Base-by-base conservation (phyloP, 2,113 vertebrate species). In the Otus sunia region DNA sequence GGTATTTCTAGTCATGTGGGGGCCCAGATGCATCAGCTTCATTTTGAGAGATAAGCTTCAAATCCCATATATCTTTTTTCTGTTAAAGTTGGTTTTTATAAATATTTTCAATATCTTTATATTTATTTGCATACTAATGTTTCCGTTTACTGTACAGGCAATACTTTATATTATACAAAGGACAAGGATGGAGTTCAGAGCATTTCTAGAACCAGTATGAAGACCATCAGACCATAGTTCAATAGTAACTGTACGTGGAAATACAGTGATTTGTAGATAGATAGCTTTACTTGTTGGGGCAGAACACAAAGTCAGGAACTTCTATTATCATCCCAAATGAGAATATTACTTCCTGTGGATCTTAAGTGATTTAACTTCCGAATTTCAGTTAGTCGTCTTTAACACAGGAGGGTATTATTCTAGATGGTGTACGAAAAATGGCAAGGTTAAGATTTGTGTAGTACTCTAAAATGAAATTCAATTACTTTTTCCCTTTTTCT, bases 241-340 rank as follows among this genome's bases (percentile, higher is more conserved):
- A 56, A 7, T 25, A n/a, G 14, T 16, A 86, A 86, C 55, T 76
- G 10, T 43, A 49, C 19, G 26, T 4, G 79, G 41, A 72, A 87
- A 43, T 14, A 37, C 8, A 84, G 39, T 4, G 8, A 66, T 36
- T 29, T 89, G 36, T 43, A 80, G 62, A 62, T 13, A 79, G 37
- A 9, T 6, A 80, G 50, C 32, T 66, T 85, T 76, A 82, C 14
- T 76, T 86, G 11, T 27, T 76, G 63, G 49, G 26, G 41, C n/a
- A 76, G 29, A 93, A 85, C 8, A 85, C 71, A 60, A 90, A 81
- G 77, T 76, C 74, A 86, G 77, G 77, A 93, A 90, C 90, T 94
- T 2, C 0, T 50, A 27, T 53, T 63, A 86, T 90, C 56, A 82
- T 34, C 58, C 37, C 41, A 79, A 95, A 88, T 39, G 37, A 86